Base-by-base conservation (phyloP, 2,797 vertebrate species). In the Enteromius anoplus region DNA sequence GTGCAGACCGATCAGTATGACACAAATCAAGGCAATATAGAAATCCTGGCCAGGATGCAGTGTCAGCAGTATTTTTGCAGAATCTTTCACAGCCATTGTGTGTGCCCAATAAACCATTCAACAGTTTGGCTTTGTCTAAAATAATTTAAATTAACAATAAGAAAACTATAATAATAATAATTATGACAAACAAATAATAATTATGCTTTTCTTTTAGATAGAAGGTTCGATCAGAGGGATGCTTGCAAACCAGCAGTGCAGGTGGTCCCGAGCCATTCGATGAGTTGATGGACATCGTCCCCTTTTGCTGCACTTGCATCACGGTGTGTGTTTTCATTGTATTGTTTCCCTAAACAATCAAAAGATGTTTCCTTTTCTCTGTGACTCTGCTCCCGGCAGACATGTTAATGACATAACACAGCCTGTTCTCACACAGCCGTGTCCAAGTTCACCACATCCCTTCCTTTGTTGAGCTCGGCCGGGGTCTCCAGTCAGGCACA, bases 281-380 rank as follows among this genome's bases (percentile, higher is more conserved):
- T 92, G 90, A 91, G 87, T 86, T 69, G 29, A 75, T 88, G 92
- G 92, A 95, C 94, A 94, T 91, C 87, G 85, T 93, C 72, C 81
- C 87, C 86, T 90, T 58, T 90, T 89, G 92, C 93, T 90, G 90
- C 88, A 87, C 60, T 66, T 70, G 90, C 76, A 4, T 85, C 89
- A 87, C 9, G 29, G 73, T 78, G 62, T 23, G 53, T 26, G 84
- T 85, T 71, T n/a, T 53, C 73, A 42, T 42, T 42, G 40, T 42
- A 90, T 92, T 91, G 92, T 93, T 91, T 89, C 86, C 75, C 86
- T 87, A 90, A 94, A 87, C 91, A 89, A 88, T 85, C 65, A 73
- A 80, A 91, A 71, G 76, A 86, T 68, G 89, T 89, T 87, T 85
- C 66, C 84, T 84, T 84, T 84, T 75, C 82, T 85, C 45, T 71